Percentiles rank a stretch among this genome's conserved stretches.
phyloP scores from a whole-genome alignment of 2,797 vertebrate genomes.

The Cossypha dichroa region DNA sequence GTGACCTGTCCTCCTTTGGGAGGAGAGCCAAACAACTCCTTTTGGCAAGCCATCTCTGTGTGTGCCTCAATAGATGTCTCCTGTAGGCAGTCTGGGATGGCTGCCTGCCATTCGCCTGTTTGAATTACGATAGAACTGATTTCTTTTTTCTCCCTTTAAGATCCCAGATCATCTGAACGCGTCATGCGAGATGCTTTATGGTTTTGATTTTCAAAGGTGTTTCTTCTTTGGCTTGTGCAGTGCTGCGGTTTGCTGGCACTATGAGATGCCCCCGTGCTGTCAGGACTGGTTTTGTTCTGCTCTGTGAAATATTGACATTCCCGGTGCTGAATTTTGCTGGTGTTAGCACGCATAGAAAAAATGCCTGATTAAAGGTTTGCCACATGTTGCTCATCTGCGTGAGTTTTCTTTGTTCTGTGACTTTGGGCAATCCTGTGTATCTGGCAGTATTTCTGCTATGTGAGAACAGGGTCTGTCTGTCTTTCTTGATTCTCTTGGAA shows the following conservation, averaged over 20 bases:
- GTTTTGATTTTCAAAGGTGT: background rate
- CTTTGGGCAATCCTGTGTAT: background rate
- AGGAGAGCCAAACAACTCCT: background rate
- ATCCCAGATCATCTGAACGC: fast-evolving
- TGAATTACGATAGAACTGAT: background rate
- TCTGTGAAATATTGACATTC: background rate
- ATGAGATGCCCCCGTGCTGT: background rate
- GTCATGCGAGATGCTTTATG: background rate
- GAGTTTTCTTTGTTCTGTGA: slow-evolving; percentile 35
- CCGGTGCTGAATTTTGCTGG: background rate
- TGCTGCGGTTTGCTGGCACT: background rate
- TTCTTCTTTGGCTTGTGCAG: background rate
- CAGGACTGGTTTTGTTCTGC: slow-evolving; percentile 23
- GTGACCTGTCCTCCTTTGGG: background rate
- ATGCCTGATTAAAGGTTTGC: slow-evolving; percentile 39
- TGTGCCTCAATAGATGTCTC: background rate
- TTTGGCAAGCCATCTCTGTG: background rate
- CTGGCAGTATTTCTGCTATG: slow-evolving; percentile 30
- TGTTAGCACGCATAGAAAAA: background rate
- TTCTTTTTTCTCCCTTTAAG: background rate
- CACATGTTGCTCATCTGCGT: slow-evolving; percentile 59
- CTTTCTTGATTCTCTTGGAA: slow-evolving; percentile 9
- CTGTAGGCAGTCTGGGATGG: background rate
- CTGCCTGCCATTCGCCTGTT: background rate
- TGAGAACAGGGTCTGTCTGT: slow-evolving; percentile 2